These are phyloP conservation scores for Tricholaema leucomelas DNA, from an alignment of 2,113 vertebrate genomes.

Conservation along the genomic window DNA sequence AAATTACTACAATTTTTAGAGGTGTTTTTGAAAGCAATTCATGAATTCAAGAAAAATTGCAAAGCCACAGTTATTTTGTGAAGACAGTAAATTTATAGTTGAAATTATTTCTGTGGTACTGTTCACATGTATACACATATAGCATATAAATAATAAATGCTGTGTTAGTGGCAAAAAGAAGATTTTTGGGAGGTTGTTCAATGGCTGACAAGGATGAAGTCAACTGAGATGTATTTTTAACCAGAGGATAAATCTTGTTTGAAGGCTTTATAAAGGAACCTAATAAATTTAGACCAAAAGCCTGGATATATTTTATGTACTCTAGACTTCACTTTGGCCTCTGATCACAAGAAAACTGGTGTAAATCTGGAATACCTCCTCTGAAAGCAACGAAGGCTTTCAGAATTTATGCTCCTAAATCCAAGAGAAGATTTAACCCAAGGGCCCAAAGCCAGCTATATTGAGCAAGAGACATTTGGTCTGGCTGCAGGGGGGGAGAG, in stretches of 20 bases:
- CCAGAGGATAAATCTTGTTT: background rate
- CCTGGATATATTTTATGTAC: conserved; percentile 2
- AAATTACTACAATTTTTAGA: background rate
- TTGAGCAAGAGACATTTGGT: conserved; percentile 35
- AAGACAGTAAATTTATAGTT: background rate
- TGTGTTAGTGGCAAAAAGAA: background rate
- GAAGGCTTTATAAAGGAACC: conserved; percentile 15
- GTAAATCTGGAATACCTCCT: conserved; percentile 3
- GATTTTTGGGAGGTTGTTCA: background rate
- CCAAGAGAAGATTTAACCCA: background rate
- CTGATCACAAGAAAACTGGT: conserved; percentile 14
- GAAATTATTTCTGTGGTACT: background rate
- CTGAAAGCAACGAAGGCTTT: background rate
- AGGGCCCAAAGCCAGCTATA: background rate
- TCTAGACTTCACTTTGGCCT: conserved; percentile 2
- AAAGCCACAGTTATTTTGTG: background rate
- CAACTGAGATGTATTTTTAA: background rate
- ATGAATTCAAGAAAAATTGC: background rate
- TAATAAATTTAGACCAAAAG: conserved; percentile 27
- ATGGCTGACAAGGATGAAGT: background rate
- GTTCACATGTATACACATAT: background rate
- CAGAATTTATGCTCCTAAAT: background rate
- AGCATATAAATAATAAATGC: background rate
- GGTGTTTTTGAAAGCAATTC: background rate
- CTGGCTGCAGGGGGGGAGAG: background rate